Base-by-base conservation (phyloP, 2,797 vertebrate genomes). In the Liparis tanakae region DNA sequence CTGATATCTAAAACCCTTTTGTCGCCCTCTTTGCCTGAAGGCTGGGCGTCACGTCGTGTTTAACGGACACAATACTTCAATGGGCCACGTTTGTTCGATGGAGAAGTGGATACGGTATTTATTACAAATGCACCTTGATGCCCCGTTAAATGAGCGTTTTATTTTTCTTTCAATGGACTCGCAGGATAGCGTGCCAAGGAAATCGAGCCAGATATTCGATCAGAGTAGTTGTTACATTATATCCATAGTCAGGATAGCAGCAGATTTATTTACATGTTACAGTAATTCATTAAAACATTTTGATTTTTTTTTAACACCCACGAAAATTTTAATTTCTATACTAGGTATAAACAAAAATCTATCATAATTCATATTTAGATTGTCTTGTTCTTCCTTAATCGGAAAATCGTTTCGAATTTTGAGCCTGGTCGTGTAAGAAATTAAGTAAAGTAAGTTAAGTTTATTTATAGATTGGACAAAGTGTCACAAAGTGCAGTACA, bases 1-100 rank as follows among this genome's bases (percentile, higher is more conserved):
- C 39, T 85, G 78, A 87, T 82, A 79, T 79, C 66, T 70, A 48
- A 73, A 81, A 68, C 46, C 25, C 57, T 60, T 85, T 72, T 73
- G 57, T 74, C 36, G 46, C 44, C 65, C 3, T 53, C 51, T 61
- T 67, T 22, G 74, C 86, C 83, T 78, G 55, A n/a, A 85, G 82
- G 72, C 46, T 59, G 61, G 64, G 74, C 57, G 73, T 79, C 62
- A 81, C 66, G 5, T 74, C 4, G 30, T 61, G 41, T 78, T 73
- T 10, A 74, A 77, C 57, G 37, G 33, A 43, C 53, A 67, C 76
- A 76, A 56, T 67, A 73, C 70, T 71, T 87, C 68, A 79, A 53
- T 59, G 66, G 48, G 39, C 20, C 51, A 30, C 22, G 62, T 79
- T 74, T 87, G 58, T 67, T 60, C 25, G 36, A 70, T 7, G 43